These are phyloP conservation scores for Synodontis membranacea DNA, from an alignment of 2,113 vertebrate genomes.

Conservation along the genomic window DNA sequence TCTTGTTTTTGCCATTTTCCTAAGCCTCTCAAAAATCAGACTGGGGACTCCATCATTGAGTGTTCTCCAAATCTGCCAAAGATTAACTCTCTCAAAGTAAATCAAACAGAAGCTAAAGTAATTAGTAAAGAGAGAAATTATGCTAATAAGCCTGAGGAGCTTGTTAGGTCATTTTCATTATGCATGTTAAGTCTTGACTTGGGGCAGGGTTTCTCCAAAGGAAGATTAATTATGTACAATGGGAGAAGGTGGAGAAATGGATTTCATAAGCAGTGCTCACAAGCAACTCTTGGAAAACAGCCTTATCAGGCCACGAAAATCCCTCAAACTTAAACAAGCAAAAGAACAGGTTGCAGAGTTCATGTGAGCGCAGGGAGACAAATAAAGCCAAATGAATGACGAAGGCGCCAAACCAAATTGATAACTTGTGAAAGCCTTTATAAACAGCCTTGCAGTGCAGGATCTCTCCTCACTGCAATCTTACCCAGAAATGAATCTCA, in stretches of 20 bases:
- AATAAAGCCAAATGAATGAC: not conserved
- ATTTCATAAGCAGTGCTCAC: constrained; percentile 63
- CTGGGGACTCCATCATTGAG: constrained; percentile 59
- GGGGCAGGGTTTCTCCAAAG: constrained; percentile 63
- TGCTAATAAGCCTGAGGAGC: constrained; percentile 74
- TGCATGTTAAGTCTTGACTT: constrained; percentile 77
- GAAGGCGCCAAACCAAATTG: not conserved
- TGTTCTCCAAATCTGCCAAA: constrained; percentile 61
- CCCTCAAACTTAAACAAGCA: not conserved
- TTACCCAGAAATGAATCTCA: not conserved
- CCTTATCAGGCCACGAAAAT: constrained; percentile 3
- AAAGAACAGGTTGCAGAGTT: constrained; percentile 14
- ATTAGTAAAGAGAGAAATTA: constrained; percentile 79
- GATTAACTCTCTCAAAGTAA: constrained; percentile 73
- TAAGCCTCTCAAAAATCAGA: constrained; percentile 45
- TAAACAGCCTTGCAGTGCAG: not conserved
- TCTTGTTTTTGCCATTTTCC: not conserved
- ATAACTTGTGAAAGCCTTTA: not conserved
- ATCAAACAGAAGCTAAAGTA: constrained; percentile 73
- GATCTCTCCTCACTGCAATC: not conserved
- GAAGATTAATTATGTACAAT: constrained; percentile 71
- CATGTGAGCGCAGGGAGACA: not conserved
- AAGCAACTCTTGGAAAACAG: not conserved
- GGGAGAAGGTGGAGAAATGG: constrained; percentile 61
- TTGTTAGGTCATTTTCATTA: constrained; percentile 83